These are phyloP conservation scores for Siniperca undulata DNA, from an alignment of 2,797 vertebrate genomes.

Conservation along the genomic window DNA sequence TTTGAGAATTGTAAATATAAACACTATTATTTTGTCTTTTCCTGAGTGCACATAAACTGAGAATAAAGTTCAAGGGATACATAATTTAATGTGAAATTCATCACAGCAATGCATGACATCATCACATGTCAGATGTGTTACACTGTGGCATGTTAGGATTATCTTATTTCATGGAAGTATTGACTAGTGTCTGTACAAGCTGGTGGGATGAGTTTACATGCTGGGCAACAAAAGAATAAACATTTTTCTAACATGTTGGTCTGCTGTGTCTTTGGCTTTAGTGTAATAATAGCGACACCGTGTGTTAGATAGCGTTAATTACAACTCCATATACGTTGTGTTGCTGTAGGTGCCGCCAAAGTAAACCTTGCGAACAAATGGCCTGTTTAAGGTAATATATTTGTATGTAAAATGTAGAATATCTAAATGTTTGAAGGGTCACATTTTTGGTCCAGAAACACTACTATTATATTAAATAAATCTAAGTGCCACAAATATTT, in stretches of 20 bases:
- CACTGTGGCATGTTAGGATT: conserved; percentile 63
- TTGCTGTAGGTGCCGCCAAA: neutral
- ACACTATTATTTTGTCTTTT: conserved; percentile 69
- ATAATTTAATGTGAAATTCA: conserved; percentile 81
- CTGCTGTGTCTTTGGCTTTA: conserved; percentile 43
- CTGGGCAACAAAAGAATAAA: conserved; percentile 79
- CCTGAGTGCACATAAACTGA: conserved; percentile 76
- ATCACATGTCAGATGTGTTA: conserved; percentile 59
- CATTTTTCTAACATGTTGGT: conserved; percentile 68
- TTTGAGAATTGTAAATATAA: conserved; percentile 79
- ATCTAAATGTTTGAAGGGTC: neutral
- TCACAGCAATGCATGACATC: conserved; percentile 66
- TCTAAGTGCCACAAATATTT: too few species aligned
- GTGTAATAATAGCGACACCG: conserved; percentile 49
- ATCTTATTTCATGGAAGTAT: conserved; percentile 42
- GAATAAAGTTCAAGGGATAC: conserved; percentile 72
- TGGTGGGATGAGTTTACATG: conserved; percentile 73
- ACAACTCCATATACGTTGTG: neutral
- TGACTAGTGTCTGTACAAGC: conserved; percentile 47
- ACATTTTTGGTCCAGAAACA: neutral
- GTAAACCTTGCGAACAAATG: neutral
- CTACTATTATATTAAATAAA: neutral
- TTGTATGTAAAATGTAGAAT: neutral
- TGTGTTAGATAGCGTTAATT: conserved; percentile 43
- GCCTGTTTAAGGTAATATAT: neutral